Base-by-base conservation (phyloP, 2,888 invertebrate genomes). In the Ceraclea dissimilis region DNA sequence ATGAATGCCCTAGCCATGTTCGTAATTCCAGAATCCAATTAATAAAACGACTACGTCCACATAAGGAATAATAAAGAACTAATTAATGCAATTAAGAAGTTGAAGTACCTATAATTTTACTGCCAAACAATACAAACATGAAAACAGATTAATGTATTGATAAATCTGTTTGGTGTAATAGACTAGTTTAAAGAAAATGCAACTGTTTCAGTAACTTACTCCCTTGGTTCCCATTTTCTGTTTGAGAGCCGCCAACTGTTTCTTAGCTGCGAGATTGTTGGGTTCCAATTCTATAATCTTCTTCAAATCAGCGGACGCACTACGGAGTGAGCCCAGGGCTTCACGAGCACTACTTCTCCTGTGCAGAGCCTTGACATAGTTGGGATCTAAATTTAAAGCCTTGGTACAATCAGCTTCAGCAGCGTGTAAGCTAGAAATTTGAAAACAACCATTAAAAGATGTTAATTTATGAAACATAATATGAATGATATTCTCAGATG, bases 301-400 rank as follows among this genome's bases (percentile, higher is more conserved):
- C 31, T 75, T 71, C 58, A 90, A 80, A 70, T 94, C 93, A 26
- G 73, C 71, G 39, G 83, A 79, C 0, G 94, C 93, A 44, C 85
- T 80, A 17, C 82, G 73, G 17, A 85, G 78, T 47, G 88, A 86
- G 22, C 86, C 84, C 0, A 92, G 74, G 4, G 78, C 80, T 65
- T 86, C 83, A 57, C 90, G 80, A 1, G 86, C 91, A 57, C 83
- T 81, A 63, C 90, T 90, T 63, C 95, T 79, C 1, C 95, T 80
- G 63, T 87, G 86, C 60, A 88, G 81, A 0, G 94, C 93, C 72
- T 96, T 96, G 0, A 88, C 84, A 64, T 93, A 93, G 0, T 79
- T 80, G 1, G 82, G 78, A 69, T 95, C 91, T 5, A 93, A 72
- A 57, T 82, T 78, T 2, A 96, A 73, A 0, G 96, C 92, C 54